Evolutionary conservation across 2,113 vertebrate species (phyloP).

Genomic region (Neodon shergylaensis): DNA sequence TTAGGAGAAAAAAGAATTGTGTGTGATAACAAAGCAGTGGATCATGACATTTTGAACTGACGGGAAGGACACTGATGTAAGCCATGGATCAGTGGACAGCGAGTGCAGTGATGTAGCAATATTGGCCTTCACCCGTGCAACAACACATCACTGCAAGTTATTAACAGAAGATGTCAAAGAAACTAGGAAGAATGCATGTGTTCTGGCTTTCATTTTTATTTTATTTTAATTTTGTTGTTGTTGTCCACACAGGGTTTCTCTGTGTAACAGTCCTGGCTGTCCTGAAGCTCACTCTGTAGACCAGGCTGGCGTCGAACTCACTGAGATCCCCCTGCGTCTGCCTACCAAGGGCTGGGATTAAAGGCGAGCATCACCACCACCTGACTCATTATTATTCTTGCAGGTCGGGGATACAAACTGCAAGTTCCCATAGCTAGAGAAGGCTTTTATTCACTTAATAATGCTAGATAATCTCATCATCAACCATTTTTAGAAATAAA

Average conservation of each 20-base stretch:
- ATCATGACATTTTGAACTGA: not conserved
- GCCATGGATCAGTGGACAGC: not conserved
- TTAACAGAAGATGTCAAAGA: not conserved
- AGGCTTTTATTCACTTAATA: not conserved
- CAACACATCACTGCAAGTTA: not conserved
- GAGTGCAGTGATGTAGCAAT: not conserved
- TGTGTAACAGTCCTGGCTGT: no score
- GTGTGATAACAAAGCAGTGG: not conserved
- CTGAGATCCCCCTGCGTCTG: no score
- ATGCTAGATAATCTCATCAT: not conserved
- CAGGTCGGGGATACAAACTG: not conserved
- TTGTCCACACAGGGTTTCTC: no score
- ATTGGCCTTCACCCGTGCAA: not conserved
- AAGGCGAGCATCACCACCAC: no score
- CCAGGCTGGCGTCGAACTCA: no score
- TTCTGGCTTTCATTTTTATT: not conserved
- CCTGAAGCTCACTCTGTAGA: no score
- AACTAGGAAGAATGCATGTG: not conserved
- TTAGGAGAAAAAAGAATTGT: not conserved
- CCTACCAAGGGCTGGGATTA: no score
- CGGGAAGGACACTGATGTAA: not conserved
- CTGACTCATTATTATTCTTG: not conserved
- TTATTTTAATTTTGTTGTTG: no score
- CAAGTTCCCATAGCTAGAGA: not conserved
- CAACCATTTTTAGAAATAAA: constrained; percentile 26